Base-by-base conservation (phyloP, 2,797 vertebrate species). In the Arnoldichthys spilopterus region DNA sequence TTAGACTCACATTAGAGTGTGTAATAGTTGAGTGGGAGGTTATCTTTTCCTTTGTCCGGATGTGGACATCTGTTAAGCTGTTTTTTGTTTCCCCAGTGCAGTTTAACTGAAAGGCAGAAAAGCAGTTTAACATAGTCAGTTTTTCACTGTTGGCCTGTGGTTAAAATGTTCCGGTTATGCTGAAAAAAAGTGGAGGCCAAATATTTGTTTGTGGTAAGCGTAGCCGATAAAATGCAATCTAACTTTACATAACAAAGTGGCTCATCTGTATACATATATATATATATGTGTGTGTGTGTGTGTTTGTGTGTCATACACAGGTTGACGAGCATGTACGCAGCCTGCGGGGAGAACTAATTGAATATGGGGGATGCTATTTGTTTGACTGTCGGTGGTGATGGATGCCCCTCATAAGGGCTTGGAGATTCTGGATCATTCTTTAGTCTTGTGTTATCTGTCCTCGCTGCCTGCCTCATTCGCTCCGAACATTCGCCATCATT, bases 381-480 rank as follows among this genome's bases (percentile, higher is more conserved):
- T 92, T 78, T 76, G 32, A 76, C 72, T 91, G 89, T 92, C 91
- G 90, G 47, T 82, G 43, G 83, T 93, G 92, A 94, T 93, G 92
- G 91, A 93, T 94, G 89, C 85, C 85, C 89, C 90, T 94, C 92
- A 94, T 93, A 94, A 93, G 90, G 90, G 88, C 80, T 85, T 85
- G 83, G 88, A 89, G 88, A 88, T 93, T 89, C 90, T 77, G 84
- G 83, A 91, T 92, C 92, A 92, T 93, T 91, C 89, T 88, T 93
- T 91, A 92, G 87, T 86, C 87, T 86, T 87, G 84, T 87, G 85
- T 87, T 82, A 81, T 81, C 79, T 81, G 86, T 87, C 83, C 82
- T 85, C 84, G 84, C 86, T 82, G 74, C 68, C 74, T 75, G 74
- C 78, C 73, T 80, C 73, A 72, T 72, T 77, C 75, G 24, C 76